A percentile compares a stretch with the other conserved stretches of the same genome.
These are phyloP conservation scores for Cyanistes caeruleus DNA, from an alignment of 2,113 vertebrate genomes.

Conservation along the genomic window DNA sequence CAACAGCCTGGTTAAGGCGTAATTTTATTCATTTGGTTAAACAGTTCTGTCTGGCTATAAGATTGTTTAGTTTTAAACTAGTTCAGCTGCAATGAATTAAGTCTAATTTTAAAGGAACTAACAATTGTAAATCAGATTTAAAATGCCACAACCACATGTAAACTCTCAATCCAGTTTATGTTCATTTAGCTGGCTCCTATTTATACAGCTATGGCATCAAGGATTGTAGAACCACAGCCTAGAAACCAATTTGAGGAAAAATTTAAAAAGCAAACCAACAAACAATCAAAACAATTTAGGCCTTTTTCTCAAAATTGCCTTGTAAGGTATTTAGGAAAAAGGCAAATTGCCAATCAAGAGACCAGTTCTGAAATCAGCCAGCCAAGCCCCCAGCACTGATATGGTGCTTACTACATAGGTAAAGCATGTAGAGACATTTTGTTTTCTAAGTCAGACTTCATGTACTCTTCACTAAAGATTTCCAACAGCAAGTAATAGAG, in stretches of 20 bases:
- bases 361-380: not conserved
- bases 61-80: not conserved
- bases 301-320: not conserved
- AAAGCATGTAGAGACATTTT: not conserved
- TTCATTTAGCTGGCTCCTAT: not conserved
- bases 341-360: not conserved
- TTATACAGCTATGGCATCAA: not conserved
- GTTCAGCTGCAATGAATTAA: not conserved
- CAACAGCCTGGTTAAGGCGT: not conserved
- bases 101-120: not conserved
- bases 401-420: no score
- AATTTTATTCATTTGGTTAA: not conserved
- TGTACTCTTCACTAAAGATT: not conserved
- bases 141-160: not conserved
- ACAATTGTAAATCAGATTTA: not conserved
- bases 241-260: not conserved
- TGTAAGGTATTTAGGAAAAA: not conserved
- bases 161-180: not conserved
- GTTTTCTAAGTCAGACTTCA: not conserved
- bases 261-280: not conserved
- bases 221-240: not conserved
- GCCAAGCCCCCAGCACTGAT: not conserved
- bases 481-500: not conserved
- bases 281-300: fast-evolving
- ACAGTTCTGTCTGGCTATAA: not conserved